Percentiles rank a stretch among this genome's conserved stretches.
phyloP scores from a whole-genome alignment of 2,797 vertebrate genomes.

The Psittacula derbiana region DNA sequence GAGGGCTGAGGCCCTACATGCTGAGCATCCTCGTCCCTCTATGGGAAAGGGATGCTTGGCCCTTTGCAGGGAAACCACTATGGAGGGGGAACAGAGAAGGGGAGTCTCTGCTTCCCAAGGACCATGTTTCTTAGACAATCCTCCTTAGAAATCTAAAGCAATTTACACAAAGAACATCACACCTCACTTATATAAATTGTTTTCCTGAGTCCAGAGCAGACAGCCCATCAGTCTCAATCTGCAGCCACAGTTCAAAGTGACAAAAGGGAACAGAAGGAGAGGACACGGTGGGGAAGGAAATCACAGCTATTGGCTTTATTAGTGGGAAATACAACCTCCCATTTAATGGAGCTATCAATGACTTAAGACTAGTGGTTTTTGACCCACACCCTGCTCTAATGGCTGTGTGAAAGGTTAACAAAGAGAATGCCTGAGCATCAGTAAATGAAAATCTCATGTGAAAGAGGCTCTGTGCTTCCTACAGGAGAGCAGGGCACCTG shows the following conservation, averaged over 20 bases:
- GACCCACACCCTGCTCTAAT: not conserved
- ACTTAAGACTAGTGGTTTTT: not conserved
- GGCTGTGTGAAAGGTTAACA: not conserved
- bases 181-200: not conserved
- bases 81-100: not conserved
- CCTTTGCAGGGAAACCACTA: not conserved
- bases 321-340: not conserved
- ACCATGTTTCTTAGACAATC: not conserved
- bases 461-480: not conserved
- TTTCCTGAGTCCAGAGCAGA: not conserved
- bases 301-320: not conserved
- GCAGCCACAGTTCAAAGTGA: not conserved
- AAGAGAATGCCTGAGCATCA: not conserved
- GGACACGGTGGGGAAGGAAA: fast-evolving
- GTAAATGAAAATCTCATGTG: not conserved
- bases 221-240: not conserved
- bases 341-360: not conserved
- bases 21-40: not conserved
- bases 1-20: not conserved
- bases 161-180: not conserved
- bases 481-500: not conserved
- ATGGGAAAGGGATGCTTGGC: not conserved
- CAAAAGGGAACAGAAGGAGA: not conserved
- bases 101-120: not conserved
- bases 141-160: not conserved